These are phyloP conservation scores for Cremastinae sp. DNA, from an alignment of 2,888 invertebrate species.

Conservation along the genomic window DNA sequence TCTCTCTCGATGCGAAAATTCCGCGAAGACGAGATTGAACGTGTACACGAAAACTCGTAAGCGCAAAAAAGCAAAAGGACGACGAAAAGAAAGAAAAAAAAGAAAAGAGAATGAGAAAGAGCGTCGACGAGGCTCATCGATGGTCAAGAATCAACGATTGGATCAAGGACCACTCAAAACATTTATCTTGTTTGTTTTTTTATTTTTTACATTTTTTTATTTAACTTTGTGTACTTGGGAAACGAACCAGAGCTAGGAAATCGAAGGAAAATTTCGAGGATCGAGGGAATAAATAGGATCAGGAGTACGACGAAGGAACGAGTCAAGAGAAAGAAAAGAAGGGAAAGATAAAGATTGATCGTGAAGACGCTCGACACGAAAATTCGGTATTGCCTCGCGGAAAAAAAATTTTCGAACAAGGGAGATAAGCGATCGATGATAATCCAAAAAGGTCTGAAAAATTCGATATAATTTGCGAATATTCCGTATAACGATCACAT, in stretches of 20 bases:
- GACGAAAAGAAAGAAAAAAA: neutral
- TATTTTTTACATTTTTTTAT: too few species aligned
- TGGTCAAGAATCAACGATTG: neutral
- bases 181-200: too few species aligned
- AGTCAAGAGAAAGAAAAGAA: constrained; percentile 18
- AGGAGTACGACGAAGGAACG: constrained; percentile 25
- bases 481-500: constrained; percentile 69
- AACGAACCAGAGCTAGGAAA: neutral
- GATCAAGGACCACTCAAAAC: neutral
- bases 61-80: neutral
- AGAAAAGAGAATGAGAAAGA: neutral
- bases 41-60: too few species aligned
- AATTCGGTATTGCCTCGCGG: neutral
- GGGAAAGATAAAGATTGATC: too few species aligned
- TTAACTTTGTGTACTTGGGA: too few species aligned
- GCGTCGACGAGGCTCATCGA: constrained; percentile 1
- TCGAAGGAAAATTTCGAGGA: constrained; percentile 11
- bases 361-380: too few species aligned
- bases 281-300: neutral
- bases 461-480: constrained; percentile 36
- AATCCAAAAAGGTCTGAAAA: constrained; percentile 22
- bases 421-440: neutral
- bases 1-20: constrained; percentile 26
- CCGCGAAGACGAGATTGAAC: constrained; percentile 1
- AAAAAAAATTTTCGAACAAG: neutral